Percentiles rank a stretch among this genome's conserved stretches.
phyloP scores from a whole-genome alignment of 1,140 invertebrate genomes.

The Lepidotrigona ventralis region DNA sequence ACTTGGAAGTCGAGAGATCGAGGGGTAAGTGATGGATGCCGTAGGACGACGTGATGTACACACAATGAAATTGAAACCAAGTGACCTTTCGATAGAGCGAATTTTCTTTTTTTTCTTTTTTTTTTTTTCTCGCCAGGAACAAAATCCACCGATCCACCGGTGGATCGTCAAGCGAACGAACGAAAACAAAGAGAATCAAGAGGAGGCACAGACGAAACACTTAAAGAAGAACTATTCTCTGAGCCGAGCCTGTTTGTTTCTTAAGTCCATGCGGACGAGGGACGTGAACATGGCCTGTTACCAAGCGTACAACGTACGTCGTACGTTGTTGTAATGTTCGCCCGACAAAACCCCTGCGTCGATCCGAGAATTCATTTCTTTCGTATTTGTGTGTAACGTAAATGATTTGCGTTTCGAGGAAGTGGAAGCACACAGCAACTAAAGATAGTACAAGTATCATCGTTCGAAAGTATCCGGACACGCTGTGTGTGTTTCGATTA shows the following conservation, averaged over 20 bases:
- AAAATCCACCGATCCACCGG: neutral
- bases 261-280: conserved; percentile 3
- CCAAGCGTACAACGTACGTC: conserved; percentile 35
- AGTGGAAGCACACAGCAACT: neutral
- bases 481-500: neutral
- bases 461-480: neutral
- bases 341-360: conserved; percentile 20
- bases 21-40: neutral
- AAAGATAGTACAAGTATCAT: neutral
- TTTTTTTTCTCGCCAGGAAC: neutral
- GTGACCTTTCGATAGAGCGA: neutral
- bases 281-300: conserved; percentile 40
- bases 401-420: neutral
- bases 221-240: conserved; percentile 42
- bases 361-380: neutral
- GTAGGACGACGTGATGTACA: neutral
- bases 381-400: neutral
- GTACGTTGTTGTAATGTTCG: conserved; percentile 36
- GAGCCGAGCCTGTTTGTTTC: conserved; percentile 31
- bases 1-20: neutral
- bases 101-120: neutral
- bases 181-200: conserved; percentile 26
- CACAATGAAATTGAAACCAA: neutral
- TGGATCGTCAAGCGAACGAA: conserved; percentile 2
- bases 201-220: conserved; percentile 28